phyloP scores from a whole-genome alignment of 2,888 invertebrate genomes.

The Platypus cylindrus region DNA sequence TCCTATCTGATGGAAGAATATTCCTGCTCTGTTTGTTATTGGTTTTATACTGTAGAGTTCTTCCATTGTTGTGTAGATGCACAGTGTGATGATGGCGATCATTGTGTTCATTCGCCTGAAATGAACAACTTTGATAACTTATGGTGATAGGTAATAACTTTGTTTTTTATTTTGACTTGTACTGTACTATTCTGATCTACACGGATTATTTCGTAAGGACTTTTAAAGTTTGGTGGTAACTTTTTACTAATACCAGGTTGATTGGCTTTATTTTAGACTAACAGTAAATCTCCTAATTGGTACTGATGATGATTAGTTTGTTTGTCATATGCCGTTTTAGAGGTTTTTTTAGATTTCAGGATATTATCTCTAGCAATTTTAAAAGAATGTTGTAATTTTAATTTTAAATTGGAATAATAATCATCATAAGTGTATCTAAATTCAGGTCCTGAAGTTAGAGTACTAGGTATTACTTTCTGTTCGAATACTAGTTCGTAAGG shows the following conservation, averaged over 20 bases:
- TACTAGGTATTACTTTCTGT: slow-evolving; percentile 21
- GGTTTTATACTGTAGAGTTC: background rate
- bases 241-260: slow-evolving; percentile 4
- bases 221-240: slow-evolving; percentile 1
- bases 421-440: slow-evolving; percentile 20
- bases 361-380: slow-evolving; percentile 15
- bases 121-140: slow-evolving; percentile 5
- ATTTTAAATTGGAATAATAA: slow-evolving; percentile 16
- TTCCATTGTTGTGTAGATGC: background rate
- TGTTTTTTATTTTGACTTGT: slow-evolving; percentile 5
- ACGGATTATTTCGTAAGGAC: slow-evolving; percentile 1
- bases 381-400: slow-evolving; percentile 17
- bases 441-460: slow-evolving; percentile 16
- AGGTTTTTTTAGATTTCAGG: slow-evolving; percentile 1
- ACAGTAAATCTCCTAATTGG: slow-evolving; percentile 4
- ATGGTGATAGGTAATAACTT: slow-evolving; percentile 5
- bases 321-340: slow-evolving; percentile 5
- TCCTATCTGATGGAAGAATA: slow-evolving; percentile 6
- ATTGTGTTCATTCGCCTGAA: slow-evolving; percentile 3
- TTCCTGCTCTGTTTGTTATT: slow-evolving; percentile 3
- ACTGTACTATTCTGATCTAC: slow-evolving; percentile 4
- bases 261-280: slow-evolving; percentile 1
- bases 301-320: background rate
- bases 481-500: slow-evolving; percentile 29
- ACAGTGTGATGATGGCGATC: background rate